Percentiles rank a stretch among this genome's conserved stretches.
Conservation (phyloP, 1,140 invertebrate species). For the Macrocentrus cingulum region DNA sequence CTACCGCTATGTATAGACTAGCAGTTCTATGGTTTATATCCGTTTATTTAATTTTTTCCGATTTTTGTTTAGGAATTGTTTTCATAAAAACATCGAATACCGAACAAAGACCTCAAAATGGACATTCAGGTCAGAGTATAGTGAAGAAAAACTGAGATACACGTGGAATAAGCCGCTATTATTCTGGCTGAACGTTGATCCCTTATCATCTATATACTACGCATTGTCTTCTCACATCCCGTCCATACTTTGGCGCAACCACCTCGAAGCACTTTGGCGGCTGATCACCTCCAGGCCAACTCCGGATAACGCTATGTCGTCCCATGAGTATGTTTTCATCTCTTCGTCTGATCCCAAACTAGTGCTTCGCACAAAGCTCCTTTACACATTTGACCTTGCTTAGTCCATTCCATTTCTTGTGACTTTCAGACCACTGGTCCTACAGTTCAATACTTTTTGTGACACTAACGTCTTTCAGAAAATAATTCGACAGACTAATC, state of each 20-base stretch:
- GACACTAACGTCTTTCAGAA: neutral
- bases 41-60: no score
- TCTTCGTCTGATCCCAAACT: constrained; percentile 10
- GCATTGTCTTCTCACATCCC: neutral
- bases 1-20: no score
- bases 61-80: no score
- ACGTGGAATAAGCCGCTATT: constrained; percentile 9
- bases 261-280: constrained; percentile 7
- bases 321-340: neutral
- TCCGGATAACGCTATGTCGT: neutral
- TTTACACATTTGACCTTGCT: neutral
- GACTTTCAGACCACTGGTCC: neutral
- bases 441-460: neutral
- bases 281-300: constrained; percentile 11
- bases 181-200: constrained; percentile 13
- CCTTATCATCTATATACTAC: neutral
- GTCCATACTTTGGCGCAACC: neutral
- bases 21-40: no score
- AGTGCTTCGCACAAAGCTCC: constrained; percentile 6
- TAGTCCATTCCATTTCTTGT: constrained; percentile 6
- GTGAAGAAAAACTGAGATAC: neutral
- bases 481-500: neutral
- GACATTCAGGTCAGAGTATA: neutral
- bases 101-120: no score
- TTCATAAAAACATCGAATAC: no score